Conservation (phyloP, 1,140 invertebrate species). For the Dinoponera quadriceps region DNA sequence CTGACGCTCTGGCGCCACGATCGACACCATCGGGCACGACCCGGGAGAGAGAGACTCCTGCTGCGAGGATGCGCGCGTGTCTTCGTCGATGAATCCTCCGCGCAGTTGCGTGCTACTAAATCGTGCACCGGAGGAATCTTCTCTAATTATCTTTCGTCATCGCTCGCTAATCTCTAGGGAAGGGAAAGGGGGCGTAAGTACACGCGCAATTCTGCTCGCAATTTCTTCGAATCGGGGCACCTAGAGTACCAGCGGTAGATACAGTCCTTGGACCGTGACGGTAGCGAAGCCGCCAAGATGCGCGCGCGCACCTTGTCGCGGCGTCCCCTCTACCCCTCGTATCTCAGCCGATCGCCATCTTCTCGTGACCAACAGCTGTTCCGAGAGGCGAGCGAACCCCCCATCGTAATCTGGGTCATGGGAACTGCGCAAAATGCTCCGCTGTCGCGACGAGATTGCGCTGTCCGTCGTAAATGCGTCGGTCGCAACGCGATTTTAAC, state of each 20-base stretch:
- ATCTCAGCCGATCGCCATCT: conserved; percentile 79
- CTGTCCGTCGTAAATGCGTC: conserved; percentile 64
- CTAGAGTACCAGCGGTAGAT: conserved; percentile 31
- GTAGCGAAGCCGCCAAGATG: conserved; percentile 81
- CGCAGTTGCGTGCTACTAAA: no score
- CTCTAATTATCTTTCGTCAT: no score
- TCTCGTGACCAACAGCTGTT: conserved; percentile 84
- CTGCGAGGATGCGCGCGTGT: background rate
- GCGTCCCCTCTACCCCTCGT: conserved; percentile 74
- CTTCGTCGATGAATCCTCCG: no score
- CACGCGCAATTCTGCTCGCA: no score
- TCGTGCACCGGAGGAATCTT: no score
- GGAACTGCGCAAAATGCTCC: conserved; percentile 83
- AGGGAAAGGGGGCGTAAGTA: no score
- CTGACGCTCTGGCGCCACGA: background rate
- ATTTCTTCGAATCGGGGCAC: background rate
- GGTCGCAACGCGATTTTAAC: conserved; percentile 63
- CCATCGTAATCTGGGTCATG: conserved; percentile 85
- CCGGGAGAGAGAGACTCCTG: background rate
- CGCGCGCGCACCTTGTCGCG: conserved; percentile 80
- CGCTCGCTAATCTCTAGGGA: no score
- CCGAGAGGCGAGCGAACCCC: conserved; percentile 84
- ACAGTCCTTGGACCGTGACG: conserved; percentile 81
- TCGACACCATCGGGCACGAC: background rate
- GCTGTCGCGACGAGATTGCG: conserved; percentile 61